Conservation (phyloP, 1,140 invertebrate genomes). For the Chlorops oryzae region DNA sequence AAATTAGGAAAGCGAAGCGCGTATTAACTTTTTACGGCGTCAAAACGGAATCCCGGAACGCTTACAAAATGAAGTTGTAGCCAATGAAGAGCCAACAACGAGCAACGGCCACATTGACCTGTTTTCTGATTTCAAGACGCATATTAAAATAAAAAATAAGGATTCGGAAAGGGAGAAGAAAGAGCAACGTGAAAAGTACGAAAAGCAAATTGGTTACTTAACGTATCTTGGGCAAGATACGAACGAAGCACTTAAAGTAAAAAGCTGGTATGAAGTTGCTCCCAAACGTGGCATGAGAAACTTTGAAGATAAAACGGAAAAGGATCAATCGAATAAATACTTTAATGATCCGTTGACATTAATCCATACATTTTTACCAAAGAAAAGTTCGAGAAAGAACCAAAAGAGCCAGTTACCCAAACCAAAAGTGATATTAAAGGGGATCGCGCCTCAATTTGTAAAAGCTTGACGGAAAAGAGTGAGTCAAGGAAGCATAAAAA, state of each 20-base stretch:
- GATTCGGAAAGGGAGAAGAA: slow-evolving; percentile 89
- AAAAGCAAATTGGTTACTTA: slow-evolving; percentile 93
- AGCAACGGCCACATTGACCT: slow-evolving; percentile 66
- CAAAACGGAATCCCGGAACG: slow-evolving; percentile 54
- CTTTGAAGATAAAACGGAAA: slow-evolving; percentile 56
- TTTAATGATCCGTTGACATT: slow-evolving; percentile 67
- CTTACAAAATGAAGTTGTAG: neutral
- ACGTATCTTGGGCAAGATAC: slow-evolving; percentile 94
- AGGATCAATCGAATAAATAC: slow-evolving; percentile 57
- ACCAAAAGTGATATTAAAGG: slow-evolving; percentile 1
- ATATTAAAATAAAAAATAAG: slow-evolving; percentile 64
- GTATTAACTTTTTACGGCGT: slow-evolving; percentile 67
- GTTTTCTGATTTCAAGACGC: slow-evolving; percentile 80
- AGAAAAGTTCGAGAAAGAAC: slow-evolving; percentile 14
- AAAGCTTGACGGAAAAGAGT: too few species aligned
- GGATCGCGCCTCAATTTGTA: neutral
- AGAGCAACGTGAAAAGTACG: slow-evolving; percentile 91
- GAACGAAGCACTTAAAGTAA: slow-evolving; percentile 72
- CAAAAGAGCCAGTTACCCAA: slow-evolving; percentile 8
- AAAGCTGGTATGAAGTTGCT: slow-evolving; percentile 74
- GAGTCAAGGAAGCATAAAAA: slow-evolving; percentile 27
- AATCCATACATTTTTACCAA: slow-evolving; percentile 32
- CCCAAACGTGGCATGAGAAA: slow-evolving; percentile 52
- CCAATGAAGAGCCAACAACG: slow-evolving; percentile 5
- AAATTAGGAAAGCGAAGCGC: slow-evolving; percentile 71